Evolutionary conservation across 2,888 invertebrate genomes (phyloP).

Genomic region (Cyclophora albipunctata): DNA sequence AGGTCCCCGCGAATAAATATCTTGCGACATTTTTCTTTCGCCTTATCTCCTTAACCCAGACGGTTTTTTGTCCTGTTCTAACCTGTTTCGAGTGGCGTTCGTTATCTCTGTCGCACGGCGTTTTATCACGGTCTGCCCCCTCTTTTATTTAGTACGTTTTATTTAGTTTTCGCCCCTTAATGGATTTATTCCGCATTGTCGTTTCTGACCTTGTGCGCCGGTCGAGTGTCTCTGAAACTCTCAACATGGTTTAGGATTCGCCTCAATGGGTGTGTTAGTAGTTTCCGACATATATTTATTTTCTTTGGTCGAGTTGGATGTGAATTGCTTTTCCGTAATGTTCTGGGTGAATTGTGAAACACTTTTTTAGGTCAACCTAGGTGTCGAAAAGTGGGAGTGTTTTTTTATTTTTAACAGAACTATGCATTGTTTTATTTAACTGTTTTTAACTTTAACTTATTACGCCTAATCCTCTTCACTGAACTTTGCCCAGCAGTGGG

Average conservation of each 20-base stretch:
- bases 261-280: no score
- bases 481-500: no score
- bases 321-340: no score
- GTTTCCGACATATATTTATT: no score
- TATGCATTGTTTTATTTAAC: no score
- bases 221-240: constrained; percentile 12
- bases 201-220: constrained; percentile 57
- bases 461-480: no score
- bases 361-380: no score
- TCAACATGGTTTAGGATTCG: background rate
- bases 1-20: constrained; percentile 61
- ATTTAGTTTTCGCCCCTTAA: constrained; percentile 67
- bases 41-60: constrained; percentile 66
- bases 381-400: no score
- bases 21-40: constrained; percentile 69
- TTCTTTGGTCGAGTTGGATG: no score
- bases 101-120: constrained; percentile 14
- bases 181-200: constrained; percentile 58
- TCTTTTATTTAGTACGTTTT: constrained; percentile 58
- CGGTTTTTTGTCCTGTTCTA: constrained; percentile 34
- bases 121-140: constrained; percentile 48
- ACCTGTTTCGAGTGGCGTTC: constrained; percentile 15
- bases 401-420: no score
- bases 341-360: no score
- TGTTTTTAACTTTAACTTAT: no score